Conservation (phyloP, 23 tunicate genomes). For the Corella eumyota region DNA sequence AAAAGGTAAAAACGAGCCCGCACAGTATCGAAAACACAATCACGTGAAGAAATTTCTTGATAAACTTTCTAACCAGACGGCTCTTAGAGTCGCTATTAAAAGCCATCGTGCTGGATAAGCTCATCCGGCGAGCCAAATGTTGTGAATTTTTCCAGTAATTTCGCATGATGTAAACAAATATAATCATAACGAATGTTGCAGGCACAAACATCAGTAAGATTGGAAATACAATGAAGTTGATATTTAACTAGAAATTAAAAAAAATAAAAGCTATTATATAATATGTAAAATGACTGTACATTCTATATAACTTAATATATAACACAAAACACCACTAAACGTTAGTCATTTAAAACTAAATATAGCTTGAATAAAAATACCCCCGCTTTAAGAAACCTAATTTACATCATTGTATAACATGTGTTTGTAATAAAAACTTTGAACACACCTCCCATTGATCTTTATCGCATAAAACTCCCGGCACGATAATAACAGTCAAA, state of each 20-base stretch:
- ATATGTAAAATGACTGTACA: background rate
- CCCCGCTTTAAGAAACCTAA: background rate
- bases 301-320: background rate
- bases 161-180: conserved; percentile 26
- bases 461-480: conserved; percentile 36
- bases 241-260: conserved; percentile 19
- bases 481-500: background rate
- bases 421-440: too few relatives aligned
- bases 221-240: conserved; percentile 30
- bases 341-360: too few relatives aligned
- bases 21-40: conserved; percentile 49
- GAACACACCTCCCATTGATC: conserved; percentile 13
- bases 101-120: conserved; percentile 3
- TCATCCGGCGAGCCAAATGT: conserved; percentile 9
- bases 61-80: conserved; percentile 19
- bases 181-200: conserved; percentile 20
- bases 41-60: conserved; percentile 29
- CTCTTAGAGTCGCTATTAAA: conserved; percentile 9
- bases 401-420: too few relatives aligned
- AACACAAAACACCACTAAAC: too few relatives aligned
- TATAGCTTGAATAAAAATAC: background rate
- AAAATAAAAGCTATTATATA: background rate
- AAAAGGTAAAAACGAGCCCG: conserved; percentile 28
- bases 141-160: conserved; percentile 22
- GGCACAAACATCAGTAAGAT: conserved; percentile 50